Percentiles rank a stretch among this genome's conserved stretches.
Conservation (phyloP, 2,888 invertebrate species). For the Nasonovia ribisnigri region DNA sequence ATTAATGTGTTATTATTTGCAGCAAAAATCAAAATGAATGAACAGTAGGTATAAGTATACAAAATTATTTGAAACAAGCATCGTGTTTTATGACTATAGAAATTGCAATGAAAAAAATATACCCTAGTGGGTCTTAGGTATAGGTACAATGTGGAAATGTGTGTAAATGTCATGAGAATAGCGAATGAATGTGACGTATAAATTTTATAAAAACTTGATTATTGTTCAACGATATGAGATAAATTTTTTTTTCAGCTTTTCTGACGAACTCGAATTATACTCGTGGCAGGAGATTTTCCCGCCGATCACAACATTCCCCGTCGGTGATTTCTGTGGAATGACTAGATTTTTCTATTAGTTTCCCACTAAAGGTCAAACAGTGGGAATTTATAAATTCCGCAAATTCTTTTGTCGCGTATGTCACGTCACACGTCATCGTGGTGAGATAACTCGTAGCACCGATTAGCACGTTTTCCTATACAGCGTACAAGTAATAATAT, state of each 20-base stretch:
- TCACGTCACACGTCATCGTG: neutral
- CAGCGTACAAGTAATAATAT: neutral
- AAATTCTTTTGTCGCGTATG: constrained; percentile 18
- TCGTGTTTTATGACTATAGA: neutral
- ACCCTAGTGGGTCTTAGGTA: neutral
- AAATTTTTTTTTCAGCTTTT: neutral
- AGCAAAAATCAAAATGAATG: neutral
- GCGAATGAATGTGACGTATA: neutral
- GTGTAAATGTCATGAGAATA: neutral
- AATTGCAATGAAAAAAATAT: neutral
- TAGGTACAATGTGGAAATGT: neutral
- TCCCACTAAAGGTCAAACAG: neutral
- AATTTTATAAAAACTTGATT: neutral
- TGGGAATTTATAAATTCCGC: neutral
- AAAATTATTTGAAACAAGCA: neutral
- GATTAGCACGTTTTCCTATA: neutral
- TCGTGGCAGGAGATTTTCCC: neutral
- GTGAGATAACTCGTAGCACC: neutral
- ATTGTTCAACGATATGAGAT: neutral
- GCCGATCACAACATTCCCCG: neutral
- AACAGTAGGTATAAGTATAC: neutral
- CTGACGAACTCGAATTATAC: neutral
- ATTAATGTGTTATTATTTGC: neutral
- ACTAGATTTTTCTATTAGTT: neutral
- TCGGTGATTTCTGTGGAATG: neutral